Base-by-base conservation (phyloP, 1,140 invertebrate species). In the Daktulosphaira vitifoliae region DNA sequence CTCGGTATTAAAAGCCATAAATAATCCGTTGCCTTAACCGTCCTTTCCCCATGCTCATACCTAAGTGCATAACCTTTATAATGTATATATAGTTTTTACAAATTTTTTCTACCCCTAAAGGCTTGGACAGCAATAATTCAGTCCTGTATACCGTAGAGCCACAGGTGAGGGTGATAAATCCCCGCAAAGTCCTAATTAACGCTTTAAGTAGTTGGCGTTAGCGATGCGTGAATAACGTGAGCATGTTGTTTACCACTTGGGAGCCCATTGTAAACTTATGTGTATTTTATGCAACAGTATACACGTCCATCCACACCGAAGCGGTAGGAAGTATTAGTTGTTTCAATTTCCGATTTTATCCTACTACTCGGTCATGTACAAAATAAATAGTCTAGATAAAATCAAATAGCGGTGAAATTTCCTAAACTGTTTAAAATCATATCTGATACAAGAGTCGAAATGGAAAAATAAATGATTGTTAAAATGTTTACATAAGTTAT, bases 1-100 rank as follows among this genome's bases (percentile, higher is more conserved):
- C 42, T 46, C 20, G 11, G 56, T 62, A 62, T 62, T 62, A 62
- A 62, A 62, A 62, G 46, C 25, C 56, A 62, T 62, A 62, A 62
- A 62, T 62, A 62, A 62, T 62, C 42, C 56, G 56, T 29, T 18
- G 54, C 42, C 42, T 44, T 59, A 26, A 26, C 38, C 38, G 39
- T 2, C 23, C 39, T 15, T 29, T 3, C n/a, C n/a, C 54, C 9
- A 16, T n/a, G 3, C 11, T 54, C 18, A 9, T 38, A 26, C 39
- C 38, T 44, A n/a, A 15, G 15, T 2, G 54, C 26, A 33, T n/a
- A 59, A 59, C 56, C 16, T 46, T 62, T 62, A 33, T 33, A 6
- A 33, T 33, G 11, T 33, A 33, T 33, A 33, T 33, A 62, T 62
- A 39, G 44, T 59, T 62, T 33, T 23, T 8, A 52, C 22, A 20